These are phyloP conservation scores for Hydropotes inermis DNA, from an alignment of 2,113 vertebrate genomes.

Conservation along the genomic window DNA sequence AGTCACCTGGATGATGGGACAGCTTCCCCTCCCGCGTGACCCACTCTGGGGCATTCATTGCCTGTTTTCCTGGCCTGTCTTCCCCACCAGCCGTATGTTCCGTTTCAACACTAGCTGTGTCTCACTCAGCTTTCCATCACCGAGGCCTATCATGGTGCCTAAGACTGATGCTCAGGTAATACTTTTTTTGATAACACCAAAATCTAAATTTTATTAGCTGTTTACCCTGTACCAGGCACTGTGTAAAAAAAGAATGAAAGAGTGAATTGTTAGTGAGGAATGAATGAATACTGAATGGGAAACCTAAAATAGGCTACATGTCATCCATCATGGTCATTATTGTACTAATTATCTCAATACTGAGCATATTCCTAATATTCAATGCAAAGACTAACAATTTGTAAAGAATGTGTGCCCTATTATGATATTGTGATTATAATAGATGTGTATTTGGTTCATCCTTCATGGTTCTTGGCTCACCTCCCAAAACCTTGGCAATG, in stretches of 20 bases:
- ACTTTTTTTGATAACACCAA: background rate
- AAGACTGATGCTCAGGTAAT: background rate
- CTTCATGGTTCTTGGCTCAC: background rate
- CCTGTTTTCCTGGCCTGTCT: background rate
- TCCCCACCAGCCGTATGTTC: rapidly evolving
- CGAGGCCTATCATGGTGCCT: background rate
- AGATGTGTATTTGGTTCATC: background rate
- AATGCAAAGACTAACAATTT: background rate
- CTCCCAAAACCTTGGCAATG: background rate
- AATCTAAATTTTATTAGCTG: background rate
- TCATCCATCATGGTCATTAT: background rate
- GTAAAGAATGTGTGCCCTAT: background rate
- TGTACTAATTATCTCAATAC: background rate
- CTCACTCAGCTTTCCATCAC: too few relatives aligned
- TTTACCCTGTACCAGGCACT: background rate
- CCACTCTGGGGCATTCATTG: background rate
- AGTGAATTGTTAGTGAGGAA: background rate
- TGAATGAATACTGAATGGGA: background rate
- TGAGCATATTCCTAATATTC: background rate
- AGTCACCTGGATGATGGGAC: background rate
- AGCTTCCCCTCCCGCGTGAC: rapidly evolving
- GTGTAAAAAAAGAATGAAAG: background rate
- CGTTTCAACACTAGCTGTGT: background rate
- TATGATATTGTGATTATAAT: background rate
- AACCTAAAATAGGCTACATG: background rate